phyloP scores from a whole-genome alignment of 1,140 invertebrate genomes.

The Hypothenemus hampei region DNA sequence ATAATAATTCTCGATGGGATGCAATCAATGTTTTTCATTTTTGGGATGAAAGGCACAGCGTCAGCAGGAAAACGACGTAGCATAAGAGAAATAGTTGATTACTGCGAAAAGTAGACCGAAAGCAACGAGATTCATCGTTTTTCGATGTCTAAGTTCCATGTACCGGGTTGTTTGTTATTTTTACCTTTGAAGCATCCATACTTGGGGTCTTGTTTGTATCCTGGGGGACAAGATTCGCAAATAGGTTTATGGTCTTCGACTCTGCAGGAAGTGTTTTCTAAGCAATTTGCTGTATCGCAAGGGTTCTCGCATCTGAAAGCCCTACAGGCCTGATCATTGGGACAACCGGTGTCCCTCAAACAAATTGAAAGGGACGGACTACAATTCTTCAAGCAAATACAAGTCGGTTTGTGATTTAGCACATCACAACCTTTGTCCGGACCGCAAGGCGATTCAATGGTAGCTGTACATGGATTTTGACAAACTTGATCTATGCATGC shows the following conservation, averaged over 20 bases:
- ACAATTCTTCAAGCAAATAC: conserved; percentile 82
- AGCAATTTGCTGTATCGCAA: conserved; percentile 73
- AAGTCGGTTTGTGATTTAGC: conserved; percentile 76
- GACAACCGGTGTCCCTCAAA: conserved; percentile 81
- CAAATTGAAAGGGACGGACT: conserved; percentile 81
- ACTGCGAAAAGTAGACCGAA: conserved; percentile 35
- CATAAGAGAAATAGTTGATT: conserved; percentile 28
- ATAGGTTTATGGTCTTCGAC: conserved; percentile 88
- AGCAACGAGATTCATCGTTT: conserved; percentile 35
- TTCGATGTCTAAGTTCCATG: conserved; percentile 38
- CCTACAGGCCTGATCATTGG: conserved; percentile 74
- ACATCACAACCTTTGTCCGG: conserved; percentile 79
- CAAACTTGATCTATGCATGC: conserved; percentile 78
- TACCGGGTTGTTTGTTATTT: conserved; percentile 43
- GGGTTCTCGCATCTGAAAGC: conserved; percentile 88
- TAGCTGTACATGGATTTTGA: conserved; percentile 73
- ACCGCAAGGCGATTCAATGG: conserved; percentile 59
- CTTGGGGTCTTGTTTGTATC: conserved; percentile 81
- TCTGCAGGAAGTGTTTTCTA: conserved; percentile 77
- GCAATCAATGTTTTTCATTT: conserved; percentile 14
- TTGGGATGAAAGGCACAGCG: conserved; percentile 25
- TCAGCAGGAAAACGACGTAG: conserved; percentile 34
- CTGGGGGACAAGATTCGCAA: conserved; percentile 90
- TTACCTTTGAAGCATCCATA: conserved; percentile 95
- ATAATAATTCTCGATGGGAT: conserved; percentile 15